These are phyloP conservation scores for Sphaerophoria taeniata DNA, from an alignment of 2,888 invertebrate genomes.

Conservation along the genomic window DNA sequence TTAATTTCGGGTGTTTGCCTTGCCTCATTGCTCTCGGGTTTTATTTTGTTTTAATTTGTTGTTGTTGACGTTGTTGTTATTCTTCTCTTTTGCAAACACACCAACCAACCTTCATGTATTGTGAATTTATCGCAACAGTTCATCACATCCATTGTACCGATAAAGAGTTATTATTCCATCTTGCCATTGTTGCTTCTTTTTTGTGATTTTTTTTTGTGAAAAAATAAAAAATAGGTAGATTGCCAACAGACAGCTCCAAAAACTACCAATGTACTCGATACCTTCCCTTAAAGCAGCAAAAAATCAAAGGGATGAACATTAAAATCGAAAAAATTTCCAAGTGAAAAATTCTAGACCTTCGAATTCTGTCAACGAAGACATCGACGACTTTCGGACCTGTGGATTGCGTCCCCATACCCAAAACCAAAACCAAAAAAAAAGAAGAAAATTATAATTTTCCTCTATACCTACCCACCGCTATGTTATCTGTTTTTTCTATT, in stretches of 20 bases:
- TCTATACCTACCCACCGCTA: conserved; percentile 25
- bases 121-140: conserved; percentile 60
- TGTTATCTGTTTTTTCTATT: conserved; percentile 50
- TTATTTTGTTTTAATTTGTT: neutral
- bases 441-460: neutral
- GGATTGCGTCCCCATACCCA: conserved; percentile 65
- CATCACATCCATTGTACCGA: conserved; percentile 49
- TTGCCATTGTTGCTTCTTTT: conserved; percentile 8
- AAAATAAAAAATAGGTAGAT: neutral
- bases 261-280: too few relatives aligned
- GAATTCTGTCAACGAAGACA: conserved; percentile 22
- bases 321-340: conserved; percentile 33
- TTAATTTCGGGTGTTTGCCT: conserved; percentile 69
- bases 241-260: too few relatives aligned
- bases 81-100: conserved; percentile 56
- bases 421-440: too few relatives aligned
- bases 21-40: conserved; percentile 63
- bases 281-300: conserved; percentile 27
- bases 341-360: conserved; percentile 57
- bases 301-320: conserved; percentile 21
- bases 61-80: neutral
- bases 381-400: conserved; percentile 66
- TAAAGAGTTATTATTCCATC: conserved; percentile 50
- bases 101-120: conserved; percentile 46
- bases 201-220: neutral